phyloP scores from a whole-genome alignment of 2,113 vertebrate genomes.

The Crotalus tigris region DNA sequence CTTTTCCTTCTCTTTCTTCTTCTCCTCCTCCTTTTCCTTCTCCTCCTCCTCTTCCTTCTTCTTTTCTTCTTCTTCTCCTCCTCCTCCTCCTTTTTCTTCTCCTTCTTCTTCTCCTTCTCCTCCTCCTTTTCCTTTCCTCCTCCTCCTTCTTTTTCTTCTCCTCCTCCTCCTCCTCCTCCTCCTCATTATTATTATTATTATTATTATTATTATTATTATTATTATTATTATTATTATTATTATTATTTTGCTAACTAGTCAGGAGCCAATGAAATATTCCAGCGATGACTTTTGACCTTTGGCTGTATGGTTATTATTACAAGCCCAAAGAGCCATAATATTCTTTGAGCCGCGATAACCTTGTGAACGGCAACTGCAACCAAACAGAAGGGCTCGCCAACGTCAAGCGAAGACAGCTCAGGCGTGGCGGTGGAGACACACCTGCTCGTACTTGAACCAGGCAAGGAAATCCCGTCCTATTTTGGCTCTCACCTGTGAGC shows the following conservation, averaged over 20 bases:
- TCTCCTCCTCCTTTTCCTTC: accelerated
- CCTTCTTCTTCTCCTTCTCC: accelerated
- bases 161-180: too few relatives aligned
- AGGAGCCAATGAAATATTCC: neutral
- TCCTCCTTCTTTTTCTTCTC: too few relatives aligned
- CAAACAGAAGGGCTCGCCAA: neutral
- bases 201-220: too few relatives aligned
- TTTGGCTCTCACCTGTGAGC: slow-evolving; percentile 80
- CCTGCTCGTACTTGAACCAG: neutral
- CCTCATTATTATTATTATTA: too few relatives aligned
- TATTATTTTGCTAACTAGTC: too few relatives aligned
- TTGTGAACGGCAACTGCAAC: neutral
- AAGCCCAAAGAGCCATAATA: neutral
- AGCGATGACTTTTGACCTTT: too few relatives aligned
- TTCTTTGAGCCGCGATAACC: too few relatives aligned
- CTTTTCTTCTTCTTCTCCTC: accelerated
- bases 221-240: too few relatives aligned
- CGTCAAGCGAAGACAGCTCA: neutral
- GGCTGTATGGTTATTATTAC: too few relatives aligned
- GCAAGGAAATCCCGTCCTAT: neutral
- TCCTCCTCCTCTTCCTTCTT: too few relatives aligned
- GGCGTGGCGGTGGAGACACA: neutral
- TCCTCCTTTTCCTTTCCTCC: accelerated
- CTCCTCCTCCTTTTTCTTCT: accelerated
- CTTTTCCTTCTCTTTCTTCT: accelerated